Evolutionary conservation across 2,113 vertebrate genomes (phyloP).

Genomic region (Rhegmatorhina hoffmannsi): DNA sequence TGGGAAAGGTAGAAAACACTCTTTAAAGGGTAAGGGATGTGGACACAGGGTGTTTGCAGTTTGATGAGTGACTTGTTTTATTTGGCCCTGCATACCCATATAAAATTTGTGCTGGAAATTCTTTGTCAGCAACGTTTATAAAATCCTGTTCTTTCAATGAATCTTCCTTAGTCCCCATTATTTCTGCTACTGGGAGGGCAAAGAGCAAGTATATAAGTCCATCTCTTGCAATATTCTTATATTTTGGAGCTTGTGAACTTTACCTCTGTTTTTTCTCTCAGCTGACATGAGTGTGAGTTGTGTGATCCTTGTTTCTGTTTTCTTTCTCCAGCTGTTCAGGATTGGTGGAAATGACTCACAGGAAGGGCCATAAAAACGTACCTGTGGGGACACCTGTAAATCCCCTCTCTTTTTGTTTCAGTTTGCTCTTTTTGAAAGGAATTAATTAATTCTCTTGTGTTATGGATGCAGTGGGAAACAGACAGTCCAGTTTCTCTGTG

Average conservation of each 20-base stretch:
- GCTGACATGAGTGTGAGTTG: background rate
- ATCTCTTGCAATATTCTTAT: background rate
- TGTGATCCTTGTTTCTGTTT: background rate
- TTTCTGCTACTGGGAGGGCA: background rate
- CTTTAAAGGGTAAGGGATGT: background rate
- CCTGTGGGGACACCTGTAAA: background rate
- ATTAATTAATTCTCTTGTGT: background rate
- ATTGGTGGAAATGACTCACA: background rate
- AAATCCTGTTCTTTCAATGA: background rate
- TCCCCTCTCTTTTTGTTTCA: background rate
- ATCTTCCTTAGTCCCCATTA: background rate
- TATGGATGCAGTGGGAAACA: background rate
- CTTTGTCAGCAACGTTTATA: background rate
- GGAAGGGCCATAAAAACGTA: background rate
- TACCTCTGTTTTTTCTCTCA: background rate
- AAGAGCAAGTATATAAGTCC: background rate
- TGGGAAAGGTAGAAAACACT: background rate
- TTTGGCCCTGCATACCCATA: background rate
- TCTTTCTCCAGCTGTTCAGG: background rate
- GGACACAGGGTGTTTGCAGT: background rate
- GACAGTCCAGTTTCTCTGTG: background rate
- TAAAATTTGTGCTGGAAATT: background rate
- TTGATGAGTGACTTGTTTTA: background rate
- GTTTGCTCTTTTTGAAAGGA: background rate
- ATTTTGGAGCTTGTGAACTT: background rate